Evolutionary conservation across 2,113 vertebrate species (phyloP), one percentile per base, ranked within the genome.

Genomic region (Vombatus ursinus): DNA sequence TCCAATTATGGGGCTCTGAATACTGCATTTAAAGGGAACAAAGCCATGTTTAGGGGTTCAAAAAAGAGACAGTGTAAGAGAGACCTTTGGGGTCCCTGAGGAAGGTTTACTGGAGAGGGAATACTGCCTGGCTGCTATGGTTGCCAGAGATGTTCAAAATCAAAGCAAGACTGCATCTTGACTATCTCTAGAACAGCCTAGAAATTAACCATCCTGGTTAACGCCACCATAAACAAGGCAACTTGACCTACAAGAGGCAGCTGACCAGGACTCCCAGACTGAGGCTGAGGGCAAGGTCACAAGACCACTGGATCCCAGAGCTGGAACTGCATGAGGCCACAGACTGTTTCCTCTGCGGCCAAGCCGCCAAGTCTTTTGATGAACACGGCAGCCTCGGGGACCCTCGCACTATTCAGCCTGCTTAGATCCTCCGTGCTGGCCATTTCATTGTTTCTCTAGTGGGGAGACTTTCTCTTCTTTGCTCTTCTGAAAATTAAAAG

Each of bases 201-300:
- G 98, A 98, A 98, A 98, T 97, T 96, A 97, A 97, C 96, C 96
- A 96, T 16, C 49, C 96, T 96, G 96, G 94, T 95, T 98, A 97
- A 95, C 97, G 96, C 97, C 95, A 94, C 48, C 92, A 96, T 97
- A 96, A 97, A 90, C 94, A 96, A 53, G 51, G 94, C 92, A 97
- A 50, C 89, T 12, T 26, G 93, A n/a, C 7, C 50, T 89, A 11
- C 97, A 94, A 96, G 96, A 95, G 96, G 96, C 95, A 97, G 97
- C 94, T 98, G 44, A 50, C 28, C 57, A 53, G 31, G 6, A 77
- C 68, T n/a, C n/a, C n/a, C 68, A 44, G 68, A 14, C 12, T 12
- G 57, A 28, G 28, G 57, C 28, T 31, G 28, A 84, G 19, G 37
- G 19, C 68, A 44, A 84, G 37, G 19, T 44, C 68, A 84, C 0